phyloP scores from a whole-genome alignment of 2,797 vertebrate species.

The Spinus pinus region DNA sequence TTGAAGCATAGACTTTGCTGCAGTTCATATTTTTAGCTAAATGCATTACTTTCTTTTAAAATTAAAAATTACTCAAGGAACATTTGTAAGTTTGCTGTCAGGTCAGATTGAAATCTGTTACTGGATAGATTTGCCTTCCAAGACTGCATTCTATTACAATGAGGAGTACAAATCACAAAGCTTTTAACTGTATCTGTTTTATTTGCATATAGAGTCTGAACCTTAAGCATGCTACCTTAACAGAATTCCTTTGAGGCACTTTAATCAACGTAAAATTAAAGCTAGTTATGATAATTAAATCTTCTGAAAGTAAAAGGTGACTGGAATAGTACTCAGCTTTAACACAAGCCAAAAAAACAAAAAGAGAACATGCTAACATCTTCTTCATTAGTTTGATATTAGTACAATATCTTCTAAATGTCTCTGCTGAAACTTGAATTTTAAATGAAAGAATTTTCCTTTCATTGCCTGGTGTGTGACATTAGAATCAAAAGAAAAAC shows the following conservation, averaged over 20 bases:
- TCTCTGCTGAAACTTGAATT: not conserved
- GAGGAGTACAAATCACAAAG: not conserved
- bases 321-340: not conserved
- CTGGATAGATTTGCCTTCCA: not conserved
- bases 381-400: not conserved
- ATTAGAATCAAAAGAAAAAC: not conserved
- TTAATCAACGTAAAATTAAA: constrained; percentile 31
- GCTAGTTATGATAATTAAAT: constrained; percentile 22
- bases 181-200: not conserved
- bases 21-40: not conserved
- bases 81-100: not conserved
- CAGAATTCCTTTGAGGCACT: not conserved
- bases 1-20: not conserved
- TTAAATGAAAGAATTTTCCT: constrained; percentile 8
- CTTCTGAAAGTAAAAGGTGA: constrained; percentile 16
- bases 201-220: not conserved
- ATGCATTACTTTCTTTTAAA: not conserved
- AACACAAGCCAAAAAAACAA: not conserved
- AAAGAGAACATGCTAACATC: not conserved
- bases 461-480: not conserved
- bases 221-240: not conserved
- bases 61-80: not conserved
- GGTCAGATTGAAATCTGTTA: not conserved
- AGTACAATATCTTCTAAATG: not conserved
- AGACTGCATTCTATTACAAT: not conserved